Base-by-base conservation (phyloP, 2,888 invertebrate genomes). In the Latrodectus hesperus region DNA sequence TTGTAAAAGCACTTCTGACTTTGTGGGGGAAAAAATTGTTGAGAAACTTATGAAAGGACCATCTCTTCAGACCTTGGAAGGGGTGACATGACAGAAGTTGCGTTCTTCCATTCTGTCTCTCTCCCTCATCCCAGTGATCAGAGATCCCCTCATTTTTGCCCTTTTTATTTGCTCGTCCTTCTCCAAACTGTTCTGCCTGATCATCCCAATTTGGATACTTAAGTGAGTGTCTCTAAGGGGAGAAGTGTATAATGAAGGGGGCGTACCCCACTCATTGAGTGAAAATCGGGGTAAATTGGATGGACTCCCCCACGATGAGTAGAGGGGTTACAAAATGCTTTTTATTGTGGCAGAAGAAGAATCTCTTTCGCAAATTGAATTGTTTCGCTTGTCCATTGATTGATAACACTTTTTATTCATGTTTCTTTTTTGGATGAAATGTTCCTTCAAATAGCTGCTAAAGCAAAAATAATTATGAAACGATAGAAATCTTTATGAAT, bases 231-330 rank as follows among this genome's bases (percentile, higher is more conserved):
- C 17, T 68, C 75, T 75, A 84, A 77, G 77, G 51, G 84, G 76
- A 75, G 49, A 38, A 17, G 72, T 11, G 68, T 3, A 60, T 80
- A 81, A 81, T 71, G 67, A 80, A 60, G 53, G n/a, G 65, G 71
- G 67, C 74, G 70, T 51, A 81, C 71, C 76, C 55, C 77, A 72
- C 81, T 67, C 71, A 81, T 60, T 72, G 71, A 67, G 53, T 60
- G 77, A 81, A 71, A 86, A 86, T 86, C 86, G 86, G 81, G 86
- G 81, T 81, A 86, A 86, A 86, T 86, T 86, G 81, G 83, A 76
- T 70, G 38, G n/a, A 49, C 83, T 64, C 74, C 14, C n/a, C 11
- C 14, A 14, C 9, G 55, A 38, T 22, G 55, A 60, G 26, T 16
- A 60, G 60, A 9, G 17, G 16, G n/a, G 38, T 71, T 71, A 22